These are phyloP conservation scores for Leptopilina clavipes DNA, from an alignment of 1,140 invertebrate genomes.

Conservation along the genomic window DNA sequence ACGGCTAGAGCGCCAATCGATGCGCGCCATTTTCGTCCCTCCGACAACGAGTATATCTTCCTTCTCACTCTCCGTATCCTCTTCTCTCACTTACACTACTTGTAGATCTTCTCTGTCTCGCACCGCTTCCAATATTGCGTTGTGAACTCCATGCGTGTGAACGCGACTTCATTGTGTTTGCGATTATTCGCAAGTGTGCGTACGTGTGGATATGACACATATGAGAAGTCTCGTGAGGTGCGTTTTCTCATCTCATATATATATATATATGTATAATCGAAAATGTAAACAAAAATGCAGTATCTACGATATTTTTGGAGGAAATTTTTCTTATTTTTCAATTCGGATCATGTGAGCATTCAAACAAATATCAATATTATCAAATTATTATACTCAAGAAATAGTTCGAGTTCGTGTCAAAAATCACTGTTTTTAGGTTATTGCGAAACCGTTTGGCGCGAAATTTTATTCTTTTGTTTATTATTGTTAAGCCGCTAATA, in stretches of 20 bases:
- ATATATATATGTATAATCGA: neutral
- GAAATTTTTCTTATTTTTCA: neutral
- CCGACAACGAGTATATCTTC: conserved; percentile 38
- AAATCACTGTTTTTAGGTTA: too few relatives aligned
- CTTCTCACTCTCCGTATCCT: conserved; percentile 36
- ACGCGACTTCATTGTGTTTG: neutral
- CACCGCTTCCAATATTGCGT: neutral
- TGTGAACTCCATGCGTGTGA: neutral
- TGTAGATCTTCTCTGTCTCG: conserved; percentile 16
- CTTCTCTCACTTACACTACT: conserved; percentile 38
- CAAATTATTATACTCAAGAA: too few relatives aligned
- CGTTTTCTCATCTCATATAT: too few relatives aligned
- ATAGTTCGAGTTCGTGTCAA: too few relatives aligned
- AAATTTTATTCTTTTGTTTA: too few relatives aligned
- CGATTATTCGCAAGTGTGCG: neutral
- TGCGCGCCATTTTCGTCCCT: conserved; percentile 63
- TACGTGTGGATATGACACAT: neutral
- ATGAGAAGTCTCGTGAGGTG: conserved; percentile 15
- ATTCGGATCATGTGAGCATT: too few relatives aligned
- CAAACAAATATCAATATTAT: too few relatives aligned
- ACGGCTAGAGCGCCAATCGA: conserved; percentile 74
- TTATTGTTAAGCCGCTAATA: too few relatives aligned
- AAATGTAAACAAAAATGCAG: conserved; percentile 8
- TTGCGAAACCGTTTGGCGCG: too few relatives aligned
- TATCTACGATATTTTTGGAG: neutral